Conservation (phyloP, 2,113 vertebrate species). For the Sisor rabdophorus region DNA sequence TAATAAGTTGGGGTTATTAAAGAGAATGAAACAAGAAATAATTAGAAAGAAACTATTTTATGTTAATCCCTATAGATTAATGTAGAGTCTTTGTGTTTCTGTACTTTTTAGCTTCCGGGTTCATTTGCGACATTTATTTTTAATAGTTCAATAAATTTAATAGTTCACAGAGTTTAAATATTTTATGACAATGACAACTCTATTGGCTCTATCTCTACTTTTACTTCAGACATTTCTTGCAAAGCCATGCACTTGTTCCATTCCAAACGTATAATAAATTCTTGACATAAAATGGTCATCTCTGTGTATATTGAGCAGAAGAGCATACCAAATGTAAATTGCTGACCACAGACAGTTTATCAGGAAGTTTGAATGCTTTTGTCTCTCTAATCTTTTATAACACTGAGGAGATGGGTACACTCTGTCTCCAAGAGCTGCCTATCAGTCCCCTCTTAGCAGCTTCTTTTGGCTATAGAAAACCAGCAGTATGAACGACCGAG, state of each 20-base stretch:
- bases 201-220: not conserved
- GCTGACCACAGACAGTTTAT: slow-evolving; percentile 20
- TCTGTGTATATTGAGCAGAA: slow-evolving; percentile 18
- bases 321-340: not conserved
- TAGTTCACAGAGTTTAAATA: not conserved
- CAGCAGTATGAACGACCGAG: slow-evolving; percentile 9
- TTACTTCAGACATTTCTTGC: not conserved
- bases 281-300: slow-evolving; percentile 3
- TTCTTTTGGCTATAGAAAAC: slow-evolving; percentile 9
- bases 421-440: slow-evolving; percentile 23
- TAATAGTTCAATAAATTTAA: too few relatives aligned
- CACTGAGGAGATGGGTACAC: slow-evolving; percentile 23
- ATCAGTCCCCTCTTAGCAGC: slow-evolving; percentile 16
- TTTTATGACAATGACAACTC: too few relatives aligned
- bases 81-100: too few relatives aligned
- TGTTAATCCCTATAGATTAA: too few relatives aligned
- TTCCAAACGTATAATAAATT: not conserved
- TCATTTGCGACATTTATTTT: too few relatives aligned
- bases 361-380: not conserved
- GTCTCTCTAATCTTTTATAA: not conserved
- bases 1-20: too few relatives aligned
- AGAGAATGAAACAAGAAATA: too few relatives aligned
- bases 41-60: too few relatives aligned
- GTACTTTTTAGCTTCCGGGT: too few relatives aligned
- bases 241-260: not conserved